Evolutionary conservation across 2,113 vertebrate species (phyloP).

Genomic region (Quiscalus mexicanus): DNA sequence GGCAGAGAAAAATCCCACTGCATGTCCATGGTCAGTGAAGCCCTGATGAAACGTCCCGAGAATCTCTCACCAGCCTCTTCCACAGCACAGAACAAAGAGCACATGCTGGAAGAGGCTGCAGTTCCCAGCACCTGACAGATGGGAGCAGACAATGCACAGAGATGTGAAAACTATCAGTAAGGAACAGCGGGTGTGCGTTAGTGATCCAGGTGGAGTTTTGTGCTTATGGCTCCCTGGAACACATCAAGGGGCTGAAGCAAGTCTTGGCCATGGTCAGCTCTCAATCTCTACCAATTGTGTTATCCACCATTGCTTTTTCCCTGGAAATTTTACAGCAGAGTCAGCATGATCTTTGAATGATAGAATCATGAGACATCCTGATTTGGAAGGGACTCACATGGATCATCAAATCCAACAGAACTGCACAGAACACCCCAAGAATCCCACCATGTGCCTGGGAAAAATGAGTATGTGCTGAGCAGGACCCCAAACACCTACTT

Average conservation of each 20-base stretch:
- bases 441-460: background rate
- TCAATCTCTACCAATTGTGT: background rate
- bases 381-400: background rate
- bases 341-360: background rate
- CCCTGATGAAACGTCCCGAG: background rate
- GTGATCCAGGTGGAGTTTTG: background rate
- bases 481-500: background rate
- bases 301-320: background rate
- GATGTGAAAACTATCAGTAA: background rate
- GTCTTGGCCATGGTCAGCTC: background rate
- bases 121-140: background rate
- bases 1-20: background rate
- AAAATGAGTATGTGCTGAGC: background rate
- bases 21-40: accelerated
- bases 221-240: background rate
- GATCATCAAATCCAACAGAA: background rate
- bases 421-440: background rate
- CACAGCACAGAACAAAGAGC: accelerated
- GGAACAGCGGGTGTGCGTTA: background rate
- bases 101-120: background rate
- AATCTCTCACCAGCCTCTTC: background rate
- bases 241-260: background rate
- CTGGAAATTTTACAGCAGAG: background rate
- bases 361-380: background rate
- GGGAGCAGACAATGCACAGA: background rate